Percentiles rank a stretch among this genome's conserved stretches.
phyloP scores from a whole-genome alignment of 30 jellyfish, hydroid and myxozoan species.

The Turritopsis rubra region DNA sequence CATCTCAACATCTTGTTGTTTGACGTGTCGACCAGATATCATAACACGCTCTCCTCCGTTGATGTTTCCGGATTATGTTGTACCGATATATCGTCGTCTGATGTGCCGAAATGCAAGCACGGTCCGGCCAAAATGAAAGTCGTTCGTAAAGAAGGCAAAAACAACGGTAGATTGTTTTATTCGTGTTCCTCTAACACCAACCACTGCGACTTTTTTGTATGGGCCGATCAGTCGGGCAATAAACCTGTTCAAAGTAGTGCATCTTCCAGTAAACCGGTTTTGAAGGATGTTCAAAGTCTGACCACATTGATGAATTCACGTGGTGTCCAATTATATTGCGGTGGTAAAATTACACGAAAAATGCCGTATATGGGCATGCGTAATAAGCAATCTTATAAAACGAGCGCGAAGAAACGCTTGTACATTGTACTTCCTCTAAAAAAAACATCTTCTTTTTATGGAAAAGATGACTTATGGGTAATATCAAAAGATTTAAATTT shows the following conservation, averaged over 20 bases:
- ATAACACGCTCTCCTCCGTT: not conserved
- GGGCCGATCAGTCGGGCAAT: slow-evolving; percentile 21
- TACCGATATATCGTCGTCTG: not conserved
- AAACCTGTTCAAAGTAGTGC: not conserved
- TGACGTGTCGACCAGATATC: not conserved
- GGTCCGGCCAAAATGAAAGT: slow-evolving; percentile 32
- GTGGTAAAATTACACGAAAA: slow-evolving; percentile 9
- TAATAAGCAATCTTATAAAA: not conserved
- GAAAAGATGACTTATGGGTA: slow-evolving; percentile 57
- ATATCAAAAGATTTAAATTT: slow-evolving; percentile 44
- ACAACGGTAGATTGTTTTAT: slow-evolving; percentile 32
- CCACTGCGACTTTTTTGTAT: slow-evolving; percentile 17
- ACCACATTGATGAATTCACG: slow-evolving; percentile 5
- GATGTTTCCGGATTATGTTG: slow-evolving; percentile 5
- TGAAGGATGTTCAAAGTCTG: slow-evolving; percentile 12
- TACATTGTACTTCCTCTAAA: slow-evolving; percentile 44
- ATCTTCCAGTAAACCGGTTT: not conserved
- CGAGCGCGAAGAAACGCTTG: slow-evolving; percentile 7
- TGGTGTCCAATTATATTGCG: slow-evolving; percentile 24
- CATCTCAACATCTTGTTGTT: slow-evolving; percentile 14
- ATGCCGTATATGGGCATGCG: not conserved
- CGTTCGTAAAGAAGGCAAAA: slow-evolving; percentile 36
- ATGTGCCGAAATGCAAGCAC: slow-evolving; percentile 19
- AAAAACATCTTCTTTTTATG: slow-evolving; percentile 34
- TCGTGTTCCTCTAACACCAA: not conserved